Percentiles rank a stretch among this genome's conserved stretches.
Evolutionary conservation across 2,113 vertebrate species (phyloP).

Genomic region (Brienomyrus brachyistius): DNA sequence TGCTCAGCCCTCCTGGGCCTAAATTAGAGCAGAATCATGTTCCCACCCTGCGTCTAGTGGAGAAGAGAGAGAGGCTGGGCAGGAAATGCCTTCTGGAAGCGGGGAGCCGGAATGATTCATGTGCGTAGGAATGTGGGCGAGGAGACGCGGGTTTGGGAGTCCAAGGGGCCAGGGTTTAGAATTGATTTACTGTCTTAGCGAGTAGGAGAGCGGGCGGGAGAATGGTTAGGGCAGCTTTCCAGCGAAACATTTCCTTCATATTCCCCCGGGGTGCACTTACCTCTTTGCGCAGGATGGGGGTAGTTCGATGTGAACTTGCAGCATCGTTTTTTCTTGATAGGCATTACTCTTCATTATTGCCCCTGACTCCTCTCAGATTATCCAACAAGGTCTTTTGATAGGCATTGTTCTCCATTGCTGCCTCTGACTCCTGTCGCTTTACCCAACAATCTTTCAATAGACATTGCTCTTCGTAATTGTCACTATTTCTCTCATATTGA

Average conservation of each 20-base stretch:
- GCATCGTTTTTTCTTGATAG: conserved; percentile 32
- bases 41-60: conserved; percentile 73
- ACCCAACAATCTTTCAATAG: conserved; percentile 35
- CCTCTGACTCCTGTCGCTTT: conserved; percentile 39
- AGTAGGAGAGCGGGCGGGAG: conserved; percentile 84
- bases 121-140: conserved; percentile 75
- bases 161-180: conserved; percentile 83
- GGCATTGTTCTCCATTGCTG: too few species aligned
- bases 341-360: not conserved
- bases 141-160: conserved; percentile 57
- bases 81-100: conserved; percentile 97
- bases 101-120: conserved; percentile 94
- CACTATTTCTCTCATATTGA: not conserved
- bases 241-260: conserved; percentile 86
- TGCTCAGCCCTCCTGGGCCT: conserved; percentile 61
- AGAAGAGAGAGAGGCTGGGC: conserved; percentile 64
- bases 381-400: conserved; percentile 31
- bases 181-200: conserved; percentile 94
- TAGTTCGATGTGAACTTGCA: conserved; percentile 44
- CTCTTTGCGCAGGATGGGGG: conserved; percentile 82
- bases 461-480: conserved; percentile 5
- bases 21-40: conserved; percentile 71
- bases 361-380: conserved; percentile 44
- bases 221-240: conserved; percentile 86
- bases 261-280: conserved; percentile 81